Conservation (phyloP, 1,140 invertebrate genomes). For the Hyphantria cunea region DNA sequence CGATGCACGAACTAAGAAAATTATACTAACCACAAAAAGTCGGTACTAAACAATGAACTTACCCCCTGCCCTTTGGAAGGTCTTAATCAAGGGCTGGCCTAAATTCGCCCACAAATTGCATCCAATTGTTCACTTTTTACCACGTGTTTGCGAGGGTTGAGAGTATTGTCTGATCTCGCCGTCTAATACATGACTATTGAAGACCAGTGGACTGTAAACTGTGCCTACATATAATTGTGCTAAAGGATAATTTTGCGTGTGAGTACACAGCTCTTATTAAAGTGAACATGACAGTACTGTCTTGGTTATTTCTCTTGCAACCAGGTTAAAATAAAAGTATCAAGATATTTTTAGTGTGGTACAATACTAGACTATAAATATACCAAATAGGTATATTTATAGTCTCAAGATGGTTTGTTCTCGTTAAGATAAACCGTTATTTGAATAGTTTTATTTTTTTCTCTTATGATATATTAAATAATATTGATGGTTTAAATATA, state of each 20-base stretch:
- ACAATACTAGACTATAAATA: no score
- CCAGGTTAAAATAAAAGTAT: no score
- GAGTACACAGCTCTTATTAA: conserved; percentile 29
- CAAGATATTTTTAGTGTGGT: no score
- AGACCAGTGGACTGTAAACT: conserved; percentile 62
- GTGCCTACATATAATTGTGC: conserved; percentile 50
- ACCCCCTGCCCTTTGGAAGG: conserved; percentile 53
- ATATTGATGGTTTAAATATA: no score
- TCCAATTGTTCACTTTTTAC: conserved; percentile 81
- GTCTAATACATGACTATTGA: conserved; percentile 60
- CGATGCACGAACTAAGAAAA: conserved; percentile 46
- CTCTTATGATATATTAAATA: no score
- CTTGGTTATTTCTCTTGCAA: no score
- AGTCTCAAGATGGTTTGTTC: no score
- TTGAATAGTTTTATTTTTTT: no score
- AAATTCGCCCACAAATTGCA: conserved; percentile 80
- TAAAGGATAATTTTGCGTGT: conserved; percentile 50
- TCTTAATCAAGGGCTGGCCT: conserved; percentile 72
- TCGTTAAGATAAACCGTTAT: no score
- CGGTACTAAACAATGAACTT: conserved; percentile 65
- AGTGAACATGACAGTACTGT: background rate
- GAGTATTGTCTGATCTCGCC: conserved; percentile 50
- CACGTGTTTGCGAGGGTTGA: conserved; percentile 62
- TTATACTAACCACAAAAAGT: conserved; percentile 58
- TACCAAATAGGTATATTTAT: no score